Conservation (phyloP, 2,113 vertebrate genomes). For the Furnarius figulus region DNA sequence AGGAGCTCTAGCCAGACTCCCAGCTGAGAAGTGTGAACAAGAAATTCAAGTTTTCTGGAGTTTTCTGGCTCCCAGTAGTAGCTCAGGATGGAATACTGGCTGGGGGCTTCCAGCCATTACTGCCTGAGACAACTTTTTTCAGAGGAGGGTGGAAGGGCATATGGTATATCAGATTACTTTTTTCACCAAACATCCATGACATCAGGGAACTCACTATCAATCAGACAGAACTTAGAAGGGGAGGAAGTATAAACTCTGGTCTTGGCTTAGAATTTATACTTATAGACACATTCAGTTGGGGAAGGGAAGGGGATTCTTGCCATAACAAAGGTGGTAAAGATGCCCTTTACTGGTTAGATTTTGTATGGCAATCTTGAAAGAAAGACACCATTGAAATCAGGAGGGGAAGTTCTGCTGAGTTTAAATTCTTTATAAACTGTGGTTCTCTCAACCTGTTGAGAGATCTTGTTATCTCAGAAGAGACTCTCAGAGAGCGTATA, state of each 20-base stretch:
- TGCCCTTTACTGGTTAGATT: conserved; percentile 22
- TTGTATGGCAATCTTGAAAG: conserved; percentile 65
- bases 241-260: conserved; percentile 39
- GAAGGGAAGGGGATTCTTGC: conserved; percentile 25
- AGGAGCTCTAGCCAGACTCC: neutral
- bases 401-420: conserved; percentile 18
- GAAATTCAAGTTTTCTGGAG: neutral
- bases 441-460: neutral
- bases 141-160: neutral
- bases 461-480: neutral
- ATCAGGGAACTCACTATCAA: conserved; percentile 4
- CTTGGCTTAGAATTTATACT: conserved; percentile 46
- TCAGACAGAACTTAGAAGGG: conserved; percentile 41
- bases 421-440: neutral
- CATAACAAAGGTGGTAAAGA: conserved; percentile 59
- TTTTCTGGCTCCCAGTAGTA: neutral
- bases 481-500: neutral
- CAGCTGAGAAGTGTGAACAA: neutral
- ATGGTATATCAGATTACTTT: neutral
- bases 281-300: conserved; percentile 9
- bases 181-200: conserved; percentile 23
- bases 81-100: neutral
- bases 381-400: conserved; percentile 70
- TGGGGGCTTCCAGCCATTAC: neutral
- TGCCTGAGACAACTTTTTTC: neutral